These are phyloP conservation scores for Apodemia duryi DNA, from an alignment of 2,888 invertebrate genomes.

Conservation along the genomic window DNA sequence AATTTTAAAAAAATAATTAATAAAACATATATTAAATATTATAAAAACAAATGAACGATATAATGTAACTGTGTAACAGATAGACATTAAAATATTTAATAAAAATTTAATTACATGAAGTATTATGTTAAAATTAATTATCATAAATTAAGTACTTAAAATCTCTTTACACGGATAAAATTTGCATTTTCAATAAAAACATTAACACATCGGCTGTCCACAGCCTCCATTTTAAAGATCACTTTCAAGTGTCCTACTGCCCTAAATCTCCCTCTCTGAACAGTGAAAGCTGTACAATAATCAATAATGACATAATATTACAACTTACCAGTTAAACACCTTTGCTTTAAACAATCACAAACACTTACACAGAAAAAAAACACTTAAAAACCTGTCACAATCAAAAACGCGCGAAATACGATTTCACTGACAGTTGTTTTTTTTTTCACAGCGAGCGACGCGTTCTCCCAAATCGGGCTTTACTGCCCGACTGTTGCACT, in stretches of 20 bases:
- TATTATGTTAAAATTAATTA: too few species aligned
- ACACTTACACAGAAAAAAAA: slow-evolving; percentile 10
- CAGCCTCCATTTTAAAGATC: slow-evolving; percentile 11
- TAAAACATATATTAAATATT: too few species aligned
- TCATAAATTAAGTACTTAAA: not conserved
- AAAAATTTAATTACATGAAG: too few species aligned
- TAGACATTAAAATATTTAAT: too few species aligned
- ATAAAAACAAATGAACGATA: too few species aligned
- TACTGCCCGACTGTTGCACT: slow-evolving; percentile 11
- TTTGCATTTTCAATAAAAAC: slow-evolving; percentile 7
- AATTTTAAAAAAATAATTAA: too few species aligned
- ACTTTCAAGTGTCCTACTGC: slow-evolving; percentile 12
- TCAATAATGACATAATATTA: slow-evolving; percentile 15
- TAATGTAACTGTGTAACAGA: too few species aligned
- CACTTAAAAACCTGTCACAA: slow-evolving; percentile 14
- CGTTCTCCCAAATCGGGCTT: slow-evolving; percentile 13
- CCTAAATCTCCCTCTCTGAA: slow-evolving; percentile 11
- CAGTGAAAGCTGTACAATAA: slow-evolving; percentile 13
- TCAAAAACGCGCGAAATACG: slow-evolving; percentile 14
- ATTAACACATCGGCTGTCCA: not conserved
- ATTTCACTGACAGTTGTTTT: slow-evolving; percentile 8
- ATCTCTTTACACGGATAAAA: not conserved
- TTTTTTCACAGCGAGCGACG: slow-evolving; percentile 12
- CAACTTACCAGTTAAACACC: slow-evolving; percentile 11
- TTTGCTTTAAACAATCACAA: slow-evolving; percentile 15